Evolutionary conservation across 2,113 vertebrate genomes (phyloP), one percentile per base, ranked within the genome.

Genomic region (Ifrita kowaldi): DNA sequence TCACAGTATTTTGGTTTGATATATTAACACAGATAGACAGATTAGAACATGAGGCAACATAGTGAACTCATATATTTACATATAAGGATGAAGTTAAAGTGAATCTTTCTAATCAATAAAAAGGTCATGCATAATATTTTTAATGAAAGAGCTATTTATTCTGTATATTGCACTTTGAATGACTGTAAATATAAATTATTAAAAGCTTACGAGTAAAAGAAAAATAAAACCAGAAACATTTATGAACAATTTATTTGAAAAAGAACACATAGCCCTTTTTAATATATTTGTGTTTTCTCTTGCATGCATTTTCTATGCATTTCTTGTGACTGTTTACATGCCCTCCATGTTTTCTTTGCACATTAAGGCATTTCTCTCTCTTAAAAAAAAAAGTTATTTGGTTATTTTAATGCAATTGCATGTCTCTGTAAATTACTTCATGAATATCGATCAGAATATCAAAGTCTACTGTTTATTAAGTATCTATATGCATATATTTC

Each of bases 231-330:
- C 26, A 93, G 47, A 83, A 89, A 64, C 73, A 78, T 27, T 91
- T 92, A 96, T 60, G 69, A 90, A 95, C 46, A 57, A 85, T 87
- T 90, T 95, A 90, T 96, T 97, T 90, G 68, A 91, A 93, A 93
- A 94, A 84, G 47, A 64, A 68, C 27, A 50, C 65, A 92, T 37
- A 84, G 77, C 16, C 11, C 27, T 91, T 93, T 33, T 35, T 44
- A 60, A 68, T 87, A 56, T 84, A 71, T 56, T 73, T 94, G 12
- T 89, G 41, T 78, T 84, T 95, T 97, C 49, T 97, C 84, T 93
- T 97, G 97, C 98, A 98, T 98, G 97, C 93, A 96, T 97, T 97
- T 96, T 95, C 89, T 95, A 76, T 96, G 64, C 95, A 96, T 93
- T 97, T 90, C 55, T 88, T 75, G 57, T 86, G 92, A 81, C 71